phyloP scores from a whole-genome alignment of 2,888 invertebrate genomes.

The Diarsia dahlii region DNA sequence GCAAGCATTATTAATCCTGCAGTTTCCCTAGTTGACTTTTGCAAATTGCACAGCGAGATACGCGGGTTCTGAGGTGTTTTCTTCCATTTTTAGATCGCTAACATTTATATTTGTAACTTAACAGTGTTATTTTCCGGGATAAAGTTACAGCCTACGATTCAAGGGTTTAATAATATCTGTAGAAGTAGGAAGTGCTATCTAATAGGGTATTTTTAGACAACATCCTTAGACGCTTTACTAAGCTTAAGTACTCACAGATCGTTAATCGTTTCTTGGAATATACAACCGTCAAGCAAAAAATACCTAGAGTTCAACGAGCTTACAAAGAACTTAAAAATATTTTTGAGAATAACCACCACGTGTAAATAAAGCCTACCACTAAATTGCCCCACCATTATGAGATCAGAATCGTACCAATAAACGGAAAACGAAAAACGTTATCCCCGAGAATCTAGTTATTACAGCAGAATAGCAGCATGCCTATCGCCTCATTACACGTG shows the following conservation, averaged over 20 bases:
- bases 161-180: not conserved
- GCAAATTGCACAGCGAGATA: conserved; percentile 51
- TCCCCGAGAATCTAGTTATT: not conserved
- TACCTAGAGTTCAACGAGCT: not conserved
- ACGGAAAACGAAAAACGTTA: not conserved
- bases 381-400: not conserved
- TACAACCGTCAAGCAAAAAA: not conserved
- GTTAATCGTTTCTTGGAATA: not conserved
- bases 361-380: not conserved
- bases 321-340: not conserved
- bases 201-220: not conserved
- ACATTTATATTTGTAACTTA: conserved; percentile 25
- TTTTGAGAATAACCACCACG: not conserved
- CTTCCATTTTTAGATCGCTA: conserved; percentile 36
- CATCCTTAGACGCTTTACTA: not conserved
- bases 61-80: conserved; percentile 24
- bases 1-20: conserved; percentile 51
- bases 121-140: not conserved
- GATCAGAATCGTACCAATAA: not conserved
- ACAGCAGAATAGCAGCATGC: not conserved
- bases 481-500: conserved; percentile 17
- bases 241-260: not conserved
- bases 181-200: too few species aligned
- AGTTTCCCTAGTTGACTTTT: conserved; percentile 54
- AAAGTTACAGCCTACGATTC: not conserved